Base-by-base conservation (phyloP, 1,140 invertebrate genomes). In the Melanaphis sacchari region DNA sequence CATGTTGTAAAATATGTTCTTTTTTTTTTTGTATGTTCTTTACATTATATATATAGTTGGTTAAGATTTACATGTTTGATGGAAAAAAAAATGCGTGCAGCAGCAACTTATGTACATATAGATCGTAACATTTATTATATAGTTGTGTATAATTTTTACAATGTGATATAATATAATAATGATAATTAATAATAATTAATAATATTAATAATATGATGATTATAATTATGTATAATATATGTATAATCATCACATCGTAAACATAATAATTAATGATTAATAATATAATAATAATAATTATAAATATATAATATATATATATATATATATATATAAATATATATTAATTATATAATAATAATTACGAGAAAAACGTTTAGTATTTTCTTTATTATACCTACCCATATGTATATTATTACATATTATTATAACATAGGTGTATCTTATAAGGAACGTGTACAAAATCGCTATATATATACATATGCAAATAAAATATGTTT, bases 121-220 rank as follows among this genome's bases (percentile, higher is more conserved):
- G 52, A 49, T 59, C 31, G 21, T 89, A 82, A 90, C 89, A 54
- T 59, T 90, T 90, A n/a, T n/a, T n/a, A n/a, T n/a, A 76, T 76
- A 59, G 52, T 66, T 90, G 52, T 90, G 52, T 90, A 90, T 90
- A 66, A 66, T 59, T 90, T 90, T 90, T 90, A 90, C 52, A 90
- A 90, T 90, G 89, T 90, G 89, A 90, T 90, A 90, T 90, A 90
- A 90, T 90, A 41, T 90, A 88, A 90, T 90, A 54, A 59, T 88
- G 11, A 90, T 90, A 41, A 59, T 90, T 59, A 90, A 59, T 59
- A 59, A 52, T 90, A 52, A 88, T 89, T 59, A 90, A 40, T 90
- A 59, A 59, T 88, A 87, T n/a, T 43, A 43, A 46, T 87, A 87
- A 46, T 49, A 49, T 41, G 26, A 90, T 38, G 46, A 89, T 88